Conservation (phyloP, 2,797 vertebrate genomes). For the Lutjanus campechanus region DNA sequence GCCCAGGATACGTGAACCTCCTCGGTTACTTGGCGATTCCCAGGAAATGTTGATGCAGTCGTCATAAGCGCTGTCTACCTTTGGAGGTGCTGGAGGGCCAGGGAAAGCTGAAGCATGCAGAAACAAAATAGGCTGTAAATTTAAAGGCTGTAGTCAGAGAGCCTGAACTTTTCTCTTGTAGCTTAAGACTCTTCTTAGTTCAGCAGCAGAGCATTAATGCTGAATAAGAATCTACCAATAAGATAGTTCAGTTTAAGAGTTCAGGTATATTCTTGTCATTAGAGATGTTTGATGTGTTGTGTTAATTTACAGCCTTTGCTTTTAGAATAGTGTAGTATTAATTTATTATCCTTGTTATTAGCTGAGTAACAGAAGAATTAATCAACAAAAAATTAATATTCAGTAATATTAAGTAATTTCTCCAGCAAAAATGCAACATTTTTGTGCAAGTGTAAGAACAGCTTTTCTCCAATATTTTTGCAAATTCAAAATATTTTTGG, state of each 20-base stretch:
- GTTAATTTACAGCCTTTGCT: background rate
- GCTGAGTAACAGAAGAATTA: background rate
- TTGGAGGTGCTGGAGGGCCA: slow-evolving; percentile 85
- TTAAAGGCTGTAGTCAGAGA: background rate
- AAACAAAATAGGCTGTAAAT: background rate
- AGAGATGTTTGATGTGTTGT: background rate
- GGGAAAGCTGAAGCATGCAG: slow-evolving; percentile 82
- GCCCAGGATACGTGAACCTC: slow-evolving; percentile 86
- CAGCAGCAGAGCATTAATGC: background rate
- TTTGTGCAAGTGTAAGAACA: too few relatives aligned
- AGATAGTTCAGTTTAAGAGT: background rate
- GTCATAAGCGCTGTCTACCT: slow-evolving; percentile 82
- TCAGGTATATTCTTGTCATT: background rate
- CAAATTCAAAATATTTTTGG: too few relatives aligned
- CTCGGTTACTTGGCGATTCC: slow-evolving; percentile 82
- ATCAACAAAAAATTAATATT: too few relatives aligned
- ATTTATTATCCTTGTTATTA: background rate
- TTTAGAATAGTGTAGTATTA: background rate
- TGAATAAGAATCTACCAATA: background rate
- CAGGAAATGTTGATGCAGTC: slow-evolving; percentile 86
- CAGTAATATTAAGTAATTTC: too few relatives aligned
- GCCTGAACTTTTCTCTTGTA: background rate
- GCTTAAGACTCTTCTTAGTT: background rate
- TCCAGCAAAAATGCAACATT: too few relatives aligned
- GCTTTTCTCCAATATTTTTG: too few relatives aligned